Conservation (phyloP, 2,888 invertebrate genomes). For the Fragum whitleyi region DNA sequence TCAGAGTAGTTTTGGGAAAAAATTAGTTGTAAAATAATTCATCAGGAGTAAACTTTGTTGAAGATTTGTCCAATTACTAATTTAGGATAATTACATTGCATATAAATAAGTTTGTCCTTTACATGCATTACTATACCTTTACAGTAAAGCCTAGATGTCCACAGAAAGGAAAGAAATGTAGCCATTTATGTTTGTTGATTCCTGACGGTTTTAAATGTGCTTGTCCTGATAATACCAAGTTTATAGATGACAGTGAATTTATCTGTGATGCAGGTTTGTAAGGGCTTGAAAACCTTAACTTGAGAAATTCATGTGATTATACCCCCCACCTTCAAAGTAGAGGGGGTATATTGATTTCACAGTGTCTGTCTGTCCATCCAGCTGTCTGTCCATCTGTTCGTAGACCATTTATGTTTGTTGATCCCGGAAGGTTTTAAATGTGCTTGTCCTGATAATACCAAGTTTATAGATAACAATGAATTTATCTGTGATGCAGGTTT, state of each 20-base stretch:
- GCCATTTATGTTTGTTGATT: conserved; percentile 96
- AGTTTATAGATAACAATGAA: conserved; percentile 72
- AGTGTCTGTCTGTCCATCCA: too few species aligned
- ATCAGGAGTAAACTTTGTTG: too few species aligned
- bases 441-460: conserved; percentile 92
- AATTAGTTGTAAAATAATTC: too few species aligned
- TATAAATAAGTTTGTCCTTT: too few species aligned
- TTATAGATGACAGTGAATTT: conserved; percentile 70
- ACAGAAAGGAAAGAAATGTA: conserved; percentile 88
- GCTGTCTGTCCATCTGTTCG: too few species aligned
- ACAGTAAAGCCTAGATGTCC: conserved; percentile 86
- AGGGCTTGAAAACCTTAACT: background rate
- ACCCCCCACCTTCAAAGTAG: too few species aligned
- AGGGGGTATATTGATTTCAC: too few species aligned
- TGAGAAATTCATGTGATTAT: too few species aligned
- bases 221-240: conserved; percentile 91
- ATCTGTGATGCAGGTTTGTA: conserved; percentile 91
- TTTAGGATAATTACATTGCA: too few species aligned
- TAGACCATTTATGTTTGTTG: conserved; percentile 95
- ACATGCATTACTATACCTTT: too few species aligned
- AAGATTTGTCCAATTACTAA: too few species aligned
- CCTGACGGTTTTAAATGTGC: conserved; percentile 94
- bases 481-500: conserved; percentile 91
- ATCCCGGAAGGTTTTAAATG: conserved; percentile 95
- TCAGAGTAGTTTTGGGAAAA: too few species aligned